Evolutionary conservation across 2,113 vertebrate genomes (phyloP).

Genomic region (Oplegnathus fasciatus): DNA sequence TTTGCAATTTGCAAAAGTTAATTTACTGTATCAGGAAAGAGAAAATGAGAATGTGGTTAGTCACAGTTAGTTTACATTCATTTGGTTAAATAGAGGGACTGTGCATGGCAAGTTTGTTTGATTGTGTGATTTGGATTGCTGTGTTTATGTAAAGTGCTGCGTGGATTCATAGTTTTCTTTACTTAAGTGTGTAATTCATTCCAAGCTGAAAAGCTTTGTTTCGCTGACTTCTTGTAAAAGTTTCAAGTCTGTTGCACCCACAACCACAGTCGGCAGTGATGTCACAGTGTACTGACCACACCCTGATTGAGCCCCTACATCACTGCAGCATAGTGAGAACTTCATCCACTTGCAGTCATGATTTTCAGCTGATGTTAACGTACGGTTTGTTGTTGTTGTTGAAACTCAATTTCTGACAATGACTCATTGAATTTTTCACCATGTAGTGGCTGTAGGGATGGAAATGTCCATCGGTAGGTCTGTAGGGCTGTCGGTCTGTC

Average conservation of each 20-base stretch:
- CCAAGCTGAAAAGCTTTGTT: background rate
- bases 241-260: background rate
- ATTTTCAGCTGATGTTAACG: too few species aligned
- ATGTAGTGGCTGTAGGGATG: too few species aligned
- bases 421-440: too few species aligned
- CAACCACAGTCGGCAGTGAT: background rate
- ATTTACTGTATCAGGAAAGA: slow-evolving; percentile 66
- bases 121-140: background rate
- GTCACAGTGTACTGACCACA: background rate
- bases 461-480: too few species aligned
- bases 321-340: background rate
- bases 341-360: too few species aligned
- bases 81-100: slow-evolving; percentile 23
- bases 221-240: background rate
- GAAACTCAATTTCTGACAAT: too few species aligned
- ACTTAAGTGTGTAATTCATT: background rate
- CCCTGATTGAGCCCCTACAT: background rate
- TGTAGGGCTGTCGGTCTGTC: too few species aligned
- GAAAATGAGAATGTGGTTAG: slow-evolving; percentile 54
- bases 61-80: slow-evolving; percentile 49
- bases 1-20: slow-evolving; percentile 59
- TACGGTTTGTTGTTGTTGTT: too few species aligned
- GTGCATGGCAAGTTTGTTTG: slow-evolving; percentile 3
- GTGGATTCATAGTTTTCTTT: background rate
- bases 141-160: background rate